These are phyloP conservation scores for Coecobrya sp. DNA, from an alignment of 2,888 invertebrate genomes.

Conservation along the genomic window DNA sequence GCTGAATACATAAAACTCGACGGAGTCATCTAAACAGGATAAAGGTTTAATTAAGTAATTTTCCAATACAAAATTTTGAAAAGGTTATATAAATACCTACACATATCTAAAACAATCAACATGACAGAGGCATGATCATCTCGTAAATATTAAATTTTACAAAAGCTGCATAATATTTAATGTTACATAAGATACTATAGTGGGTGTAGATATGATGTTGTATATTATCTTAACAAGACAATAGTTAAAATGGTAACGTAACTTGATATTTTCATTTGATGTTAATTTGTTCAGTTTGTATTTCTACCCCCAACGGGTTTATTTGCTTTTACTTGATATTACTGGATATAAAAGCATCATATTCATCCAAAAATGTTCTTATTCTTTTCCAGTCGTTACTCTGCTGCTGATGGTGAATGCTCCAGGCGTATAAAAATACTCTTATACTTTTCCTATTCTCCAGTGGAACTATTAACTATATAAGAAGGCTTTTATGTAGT, in stretches of 20 bases:
- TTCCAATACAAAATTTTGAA: too few relatives aligned
- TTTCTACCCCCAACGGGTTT: not conserved
- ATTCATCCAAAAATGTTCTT: not conserved
- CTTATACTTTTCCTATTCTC: conserved; percentile 1
- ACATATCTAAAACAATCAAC: too few relatives aligned
- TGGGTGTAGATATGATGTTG: too few relatives aligned
- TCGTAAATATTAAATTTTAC: too few relatives aligned
- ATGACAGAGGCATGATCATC: too few relatives aligned
- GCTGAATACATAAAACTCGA: too few relatives aligned
- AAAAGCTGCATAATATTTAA: too few relatives aligned
- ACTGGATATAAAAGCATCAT: conserved; percentile 19
- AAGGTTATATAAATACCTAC: too few relatives aligned
- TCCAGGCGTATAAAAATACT: not conserved
- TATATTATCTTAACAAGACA: not conserved
- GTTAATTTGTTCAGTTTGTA: not conserved
- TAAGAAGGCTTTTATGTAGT: not conserved
- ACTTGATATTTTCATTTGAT: not conserved
- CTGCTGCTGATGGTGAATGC: not conserved
- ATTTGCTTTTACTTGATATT: not conserved
- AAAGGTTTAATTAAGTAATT: too few relatives aligned
- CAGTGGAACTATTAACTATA: not conserved
- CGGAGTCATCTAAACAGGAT: too few relatives aligned
- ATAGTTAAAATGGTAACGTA: conserved; percentile 11
- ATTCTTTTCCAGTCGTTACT: conserved; percentile 19
- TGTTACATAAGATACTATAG: too few relatives aligned